Evolutionary conservation across 2,113 vertebrate species (phyloP).

Genomic region (Archilochus colubris): DNA sequence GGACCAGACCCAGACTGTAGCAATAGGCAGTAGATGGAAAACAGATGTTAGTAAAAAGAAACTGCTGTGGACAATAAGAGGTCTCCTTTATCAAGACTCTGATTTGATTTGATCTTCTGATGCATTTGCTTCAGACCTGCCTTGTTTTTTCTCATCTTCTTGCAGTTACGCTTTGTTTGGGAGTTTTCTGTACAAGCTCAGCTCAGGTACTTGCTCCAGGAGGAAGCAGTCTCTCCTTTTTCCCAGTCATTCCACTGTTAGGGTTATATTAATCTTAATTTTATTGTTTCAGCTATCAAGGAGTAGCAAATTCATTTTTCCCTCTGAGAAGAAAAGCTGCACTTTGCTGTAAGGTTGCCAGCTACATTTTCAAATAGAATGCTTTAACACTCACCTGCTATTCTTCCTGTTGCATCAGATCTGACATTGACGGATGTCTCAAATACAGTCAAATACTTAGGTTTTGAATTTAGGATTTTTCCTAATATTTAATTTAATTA

Average conservation of each 20-base stretch:
- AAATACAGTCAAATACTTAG: not conserved
- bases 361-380: not conserved
- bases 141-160: not conserved
- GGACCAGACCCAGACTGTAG: not conserved
- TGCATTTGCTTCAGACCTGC: not conserved
- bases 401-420: not conserved
- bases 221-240: not conserved
- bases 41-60: not conserved
- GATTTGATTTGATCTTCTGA: not conserved
- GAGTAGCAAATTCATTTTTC: not conserved
- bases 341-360: not conserved
- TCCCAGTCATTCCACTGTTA: not conserved
- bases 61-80: not conserved
- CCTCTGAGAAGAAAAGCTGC: not conserved
- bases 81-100: not conserved
- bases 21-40: not conserved
- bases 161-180: not conserved
- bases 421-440: not conserved
- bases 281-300: not conserved
- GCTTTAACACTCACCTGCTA: not conserved
- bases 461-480: not conserved
- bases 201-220: not conserved
- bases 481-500: not conserved
- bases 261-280: not conserved
- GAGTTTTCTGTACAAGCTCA: not conserved